Evolutionary conservation across 2,113 vertebrate species (phyloP).

Genomic region (Salvator merianae): DNA sequence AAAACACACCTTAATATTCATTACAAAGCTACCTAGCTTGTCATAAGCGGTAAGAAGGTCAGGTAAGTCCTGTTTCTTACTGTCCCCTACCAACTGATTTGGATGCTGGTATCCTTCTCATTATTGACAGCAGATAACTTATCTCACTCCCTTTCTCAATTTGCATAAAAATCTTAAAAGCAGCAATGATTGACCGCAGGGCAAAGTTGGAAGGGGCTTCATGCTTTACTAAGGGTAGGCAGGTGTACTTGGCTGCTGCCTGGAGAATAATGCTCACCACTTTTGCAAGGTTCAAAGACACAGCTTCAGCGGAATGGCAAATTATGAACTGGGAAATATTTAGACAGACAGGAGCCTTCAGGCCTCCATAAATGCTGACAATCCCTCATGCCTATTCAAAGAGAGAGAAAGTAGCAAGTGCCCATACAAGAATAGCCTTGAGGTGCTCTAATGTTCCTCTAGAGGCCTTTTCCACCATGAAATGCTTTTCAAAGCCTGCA

Average conservation of each 20-base stretch:
- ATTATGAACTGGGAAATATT: constrained; percentile 25
- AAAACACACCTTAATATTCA: neutral
- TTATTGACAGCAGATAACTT: too few relatives aligned
- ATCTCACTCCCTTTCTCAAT: neutral
- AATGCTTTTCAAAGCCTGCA: constrained; percentile 53
- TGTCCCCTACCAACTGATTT: neutral
- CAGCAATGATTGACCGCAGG: neutral
- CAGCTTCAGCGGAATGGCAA: constrained; percentile 27
- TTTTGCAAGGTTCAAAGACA: constrained; percentile 27
- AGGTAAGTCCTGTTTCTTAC: too few relatives aligned
- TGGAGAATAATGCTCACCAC: too few relatives aligned
- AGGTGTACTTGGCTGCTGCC: too few relatives aligned
- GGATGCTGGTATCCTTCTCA: neutral
- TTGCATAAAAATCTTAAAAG: neutral
- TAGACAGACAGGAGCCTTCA: constrained; percentile 35
- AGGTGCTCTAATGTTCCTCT: constrained; percentile 46
- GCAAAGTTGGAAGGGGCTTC: neutral
- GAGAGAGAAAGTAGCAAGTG: constrained; percentile 19
- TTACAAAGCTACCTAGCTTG: neutral
- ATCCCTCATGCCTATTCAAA: constrained; percentile 14
- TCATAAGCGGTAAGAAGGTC: neutral
- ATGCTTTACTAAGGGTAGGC: neutral
- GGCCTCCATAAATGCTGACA: constrained; percentile 33
- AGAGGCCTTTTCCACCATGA: constrained; percentile 45
- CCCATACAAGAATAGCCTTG: constrained; percentile 32